Evolutionary conservation across 2,797 vertebrate genomes (phyloP).

Genomic region (Amblyraja radiata): DNA sequence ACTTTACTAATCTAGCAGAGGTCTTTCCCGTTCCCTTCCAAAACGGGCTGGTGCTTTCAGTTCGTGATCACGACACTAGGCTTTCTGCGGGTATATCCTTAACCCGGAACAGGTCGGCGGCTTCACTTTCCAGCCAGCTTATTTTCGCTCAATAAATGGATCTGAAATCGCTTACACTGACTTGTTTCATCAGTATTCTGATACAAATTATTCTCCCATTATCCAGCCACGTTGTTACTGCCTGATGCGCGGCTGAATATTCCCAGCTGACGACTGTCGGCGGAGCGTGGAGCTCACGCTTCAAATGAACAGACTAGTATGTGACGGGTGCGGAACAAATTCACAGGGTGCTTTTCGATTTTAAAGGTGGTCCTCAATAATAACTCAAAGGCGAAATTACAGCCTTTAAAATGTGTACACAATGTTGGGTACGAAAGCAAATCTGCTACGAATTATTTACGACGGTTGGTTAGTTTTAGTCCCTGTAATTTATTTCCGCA

Average conservation of each 20-base stretch:
- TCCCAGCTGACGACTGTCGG: not conserved
- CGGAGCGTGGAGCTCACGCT: not conserved
- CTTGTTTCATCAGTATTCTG: not conserved
- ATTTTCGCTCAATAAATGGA: not conserved
- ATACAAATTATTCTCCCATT: not conserved
- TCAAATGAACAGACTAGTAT: too few species aligned
- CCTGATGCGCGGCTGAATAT: conserved; percentile 11
- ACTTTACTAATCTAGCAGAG: not conserved
- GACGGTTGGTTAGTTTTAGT: not conserved
- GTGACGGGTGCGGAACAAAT: not conserved
- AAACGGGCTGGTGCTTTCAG: not conserved
- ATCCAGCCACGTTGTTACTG: conserved; percentile 2
- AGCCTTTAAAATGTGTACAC: not conserved
- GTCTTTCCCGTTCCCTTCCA: not conserved
- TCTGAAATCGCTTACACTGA: not conserved
- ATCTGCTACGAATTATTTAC: not conserved
- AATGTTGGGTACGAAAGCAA: not conserved
- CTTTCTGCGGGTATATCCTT: not conserved
- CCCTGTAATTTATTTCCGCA: not conserved
- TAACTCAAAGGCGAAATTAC: not conserved
- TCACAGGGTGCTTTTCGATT: not conserved
- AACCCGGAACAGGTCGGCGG: not conserved
- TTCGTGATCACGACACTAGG: not conserved
- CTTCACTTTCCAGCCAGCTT: not conserved
- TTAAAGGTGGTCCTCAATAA: not conserved